phyloP scores from a whole-genome alignment of 2,797 vertebrate species.

The Hyperoplus lanceolatus region DNA sequence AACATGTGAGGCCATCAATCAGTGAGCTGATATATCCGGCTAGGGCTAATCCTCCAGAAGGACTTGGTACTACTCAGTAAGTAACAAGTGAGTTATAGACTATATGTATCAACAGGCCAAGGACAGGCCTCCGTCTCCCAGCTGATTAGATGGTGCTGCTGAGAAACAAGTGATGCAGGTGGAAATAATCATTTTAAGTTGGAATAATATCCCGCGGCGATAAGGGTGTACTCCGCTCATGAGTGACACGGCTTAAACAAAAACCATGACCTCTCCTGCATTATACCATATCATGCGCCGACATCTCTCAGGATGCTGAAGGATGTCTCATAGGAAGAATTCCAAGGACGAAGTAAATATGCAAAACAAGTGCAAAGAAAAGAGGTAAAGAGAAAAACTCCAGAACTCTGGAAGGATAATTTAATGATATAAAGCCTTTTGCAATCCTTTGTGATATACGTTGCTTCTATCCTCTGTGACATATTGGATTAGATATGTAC shows the following conservation, averaged over 20 bases:
- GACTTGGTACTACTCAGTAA: constrained; percentile 42
- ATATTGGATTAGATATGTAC: neutral
- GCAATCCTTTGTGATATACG: neutral
- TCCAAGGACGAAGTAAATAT: neutral
- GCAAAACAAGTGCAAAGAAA: neutral
- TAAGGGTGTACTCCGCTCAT: constrained; percentile 9
- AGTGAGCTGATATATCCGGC: constrained; percentile 49
- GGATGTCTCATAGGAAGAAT: neutral
- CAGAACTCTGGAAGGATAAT: neutral
- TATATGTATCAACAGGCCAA: constrained; percentile 41
- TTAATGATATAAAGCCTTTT: neutral
- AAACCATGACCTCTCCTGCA: constrained; percentile 26
- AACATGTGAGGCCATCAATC: constrained; percentile 62
- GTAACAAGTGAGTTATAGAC: constrained; percentile 44
- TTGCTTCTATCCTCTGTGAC: neutral
- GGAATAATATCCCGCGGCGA: constrained; percentile 47
- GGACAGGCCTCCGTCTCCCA: constrained; percentile 27
- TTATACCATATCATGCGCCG: neutral
- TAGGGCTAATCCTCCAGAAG: constrained; percentile 35
- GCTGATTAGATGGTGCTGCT: constrained; percentile 19
- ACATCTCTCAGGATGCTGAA: constrained; percentile 16
- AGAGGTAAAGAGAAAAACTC: neutral
- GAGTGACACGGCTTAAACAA: constrained; percentile 13
- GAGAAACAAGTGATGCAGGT: constrained; percentile 12
- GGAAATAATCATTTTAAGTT: constrained; percentile 28